Base-by-base conservation (phyloP, 2,113 vertebrate species). In the Mesoclemmys tuberculata region DNA sequence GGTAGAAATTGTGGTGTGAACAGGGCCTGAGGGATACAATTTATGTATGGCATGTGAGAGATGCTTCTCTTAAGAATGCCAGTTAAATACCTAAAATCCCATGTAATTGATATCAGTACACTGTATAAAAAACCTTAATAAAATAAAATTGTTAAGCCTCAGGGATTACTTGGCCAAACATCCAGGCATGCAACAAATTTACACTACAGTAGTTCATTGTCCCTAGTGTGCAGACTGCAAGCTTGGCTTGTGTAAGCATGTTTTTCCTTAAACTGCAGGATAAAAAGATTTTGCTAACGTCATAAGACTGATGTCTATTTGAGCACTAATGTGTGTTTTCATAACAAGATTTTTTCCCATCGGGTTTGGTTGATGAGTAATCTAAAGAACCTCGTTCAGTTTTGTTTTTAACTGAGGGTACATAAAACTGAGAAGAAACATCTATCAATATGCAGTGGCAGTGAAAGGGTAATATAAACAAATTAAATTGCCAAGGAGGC, bases 41-140 rank as follows among this genome's bases (percentile, higher is more conserved):
- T 10, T 12, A 10, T 5, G 41, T 6, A 0, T 3, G 35, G 64
- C 2, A 0, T 27, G 3, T 27, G 54, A 68, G 16, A 9, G 26
- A 26, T 10, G 10, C 12, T 38, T 46, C 78, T 75, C 46, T 87
- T 52, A 71, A 5, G 29, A 91, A 16, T 14, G 52, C 48, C 16
- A 41, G 0, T 52, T 84, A 27, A 75, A 83, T 84, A 5, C 6
- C 86, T 44, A 5, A 64, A 82, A 18, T 88, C 35, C 14, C 26
- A 26, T 22, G 21, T 58, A 58, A n/a, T 58, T 46, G 10, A 27
- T 26, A 90, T 46, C 21, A 86, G 48, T 81, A 14, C 90, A 46
- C 52, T 88, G 82, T 87, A 41, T 48, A 88, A 44, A 85, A 54
- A 82, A n/a, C 27, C 90, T 75, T 77, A 80, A 84, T 35, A 92